phyloP scores from a whole-genome alignment of 1,140 invertebrate genomes.

The Conus betulinus region DNA sequence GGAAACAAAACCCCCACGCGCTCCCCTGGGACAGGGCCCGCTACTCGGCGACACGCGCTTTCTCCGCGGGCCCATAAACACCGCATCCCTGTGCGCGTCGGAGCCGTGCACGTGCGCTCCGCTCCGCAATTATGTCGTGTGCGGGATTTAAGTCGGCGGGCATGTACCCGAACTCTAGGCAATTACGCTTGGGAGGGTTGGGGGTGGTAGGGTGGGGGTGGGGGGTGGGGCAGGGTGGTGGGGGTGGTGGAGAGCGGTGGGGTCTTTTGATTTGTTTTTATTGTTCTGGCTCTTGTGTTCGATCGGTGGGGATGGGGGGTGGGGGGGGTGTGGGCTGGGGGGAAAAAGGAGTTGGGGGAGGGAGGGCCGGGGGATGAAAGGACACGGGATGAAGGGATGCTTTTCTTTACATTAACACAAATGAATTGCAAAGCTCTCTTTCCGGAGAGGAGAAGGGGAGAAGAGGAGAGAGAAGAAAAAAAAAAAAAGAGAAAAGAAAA shows the following conservation, averaged over 20 bases:
- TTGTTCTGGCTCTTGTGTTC: not conserved
- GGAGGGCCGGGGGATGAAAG: too few species aligned
- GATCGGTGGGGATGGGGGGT: not conserved
- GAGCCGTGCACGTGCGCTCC: not conserved
- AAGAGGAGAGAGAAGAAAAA: too few species aligned
- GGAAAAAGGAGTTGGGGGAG: not conserved
- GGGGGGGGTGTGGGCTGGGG: too few species aligned
- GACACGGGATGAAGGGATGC: not conserved
- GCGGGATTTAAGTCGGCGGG: slow-evolving; percentile 16
- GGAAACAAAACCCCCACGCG: slow-evolving; percentile 8
- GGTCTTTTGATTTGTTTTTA: not conserved
- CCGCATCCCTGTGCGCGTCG: slow-evolving; percentile 10
- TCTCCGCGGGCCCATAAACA: not conserved
- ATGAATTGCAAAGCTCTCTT: not conserved
- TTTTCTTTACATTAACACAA: not conserved
- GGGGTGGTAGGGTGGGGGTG: not conserved
- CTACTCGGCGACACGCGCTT: not conserved
- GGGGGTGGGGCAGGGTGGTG: not conserved
- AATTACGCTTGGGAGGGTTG: not conserved
- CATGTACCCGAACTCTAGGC: not conserved
- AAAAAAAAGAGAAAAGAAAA: too few species aligned
- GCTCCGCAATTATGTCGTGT: slow-evolving; percentile 24
- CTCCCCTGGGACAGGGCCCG: not conserved
- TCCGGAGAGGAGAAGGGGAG: too few species aligned
- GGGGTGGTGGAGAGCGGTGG: too few species aligned